Evolutionary conservation across 1,140 invertebrate species (phyloP), one percentile per base, ranked within the genome.

Genomic region (Drosophila subobscura): DNA sequence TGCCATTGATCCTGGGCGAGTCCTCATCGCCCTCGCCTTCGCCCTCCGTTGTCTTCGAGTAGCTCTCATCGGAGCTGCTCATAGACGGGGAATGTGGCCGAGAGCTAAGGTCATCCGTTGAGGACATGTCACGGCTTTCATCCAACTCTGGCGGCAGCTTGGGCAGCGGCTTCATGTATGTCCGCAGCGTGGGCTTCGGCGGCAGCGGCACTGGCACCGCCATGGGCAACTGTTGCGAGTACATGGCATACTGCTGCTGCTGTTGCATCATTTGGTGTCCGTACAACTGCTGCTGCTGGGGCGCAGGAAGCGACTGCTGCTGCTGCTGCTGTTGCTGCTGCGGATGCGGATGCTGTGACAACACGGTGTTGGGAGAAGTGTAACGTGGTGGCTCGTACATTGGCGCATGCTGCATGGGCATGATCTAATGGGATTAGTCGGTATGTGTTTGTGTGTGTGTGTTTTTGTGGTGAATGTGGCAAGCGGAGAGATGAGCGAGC

Each of bases 41-140:
- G 41, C 90, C 88, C 47, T 91, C 94, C 3, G 95, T 96, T 23
- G 95, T 95, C 54, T 95, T 93, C 49, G 95, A 96, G 84, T 96
- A 96, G 86, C 95, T 96, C 89, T 96, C 96, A 84, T 96, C 95
- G 1, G 95, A 96, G 51, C 95, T 96, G 89, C 95, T 96, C 45
- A 96, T 94, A 80, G 95, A 95, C 2, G 95, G 95, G 23, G 95
- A 96, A 60, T 95, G 94, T 63, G 96, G 96, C 2, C 96, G 91
- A 0, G 95, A 96, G 84, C 95, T 96, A 14, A 96, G 93, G 90
- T 96, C 96, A 89, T 96, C 96, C 2, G 95, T 95, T 1, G 95
- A 96, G 1, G 95, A 96, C 89, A 92, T 90, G 52, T 92, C 91
- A 2, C 89, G 83, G 49, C 71, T 90, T 55, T 92, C 91, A 49